A percentile compares a stretch with the other conserved stretches of the same genome.
These are phyloP conservation scores for Cirrhinus mrigala DNA, from an alignment of 2,797 vertebrate genomes.

Conservation along the genomic window DNA sequence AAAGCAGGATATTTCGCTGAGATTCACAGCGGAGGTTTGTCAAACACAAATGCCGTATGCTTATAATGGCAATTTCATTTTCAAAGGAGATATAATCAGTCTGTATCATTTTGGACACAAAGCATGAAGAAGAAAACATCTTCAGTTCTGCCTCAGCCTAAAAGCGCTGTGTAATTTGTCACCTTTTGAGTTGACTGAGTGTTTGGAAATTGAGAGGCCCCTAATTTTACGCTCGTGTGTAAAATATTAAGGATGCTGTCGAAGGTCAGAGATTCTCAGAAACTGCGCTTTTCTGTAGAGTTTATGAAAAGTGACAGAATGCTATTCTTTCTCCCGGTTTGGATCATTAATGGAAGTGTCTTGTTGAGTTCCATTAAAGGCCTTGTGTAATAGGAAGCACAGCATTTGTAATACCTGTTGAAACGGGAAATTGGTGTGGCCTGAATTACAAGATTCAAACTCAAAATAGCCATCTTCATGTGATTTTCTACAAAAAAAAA, in stretches of 20 bases:
- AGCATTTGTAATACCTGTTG: background rate
- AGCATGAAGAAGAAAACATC: conserved; percentile 40
- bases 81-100: conserved; percentile 51
- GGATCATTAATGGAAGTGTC: conserved; percentile 7
- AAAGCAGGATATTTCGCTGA: conserved; percentile 42
- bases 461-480: background rate
- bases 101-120: conserved; percentile 46
- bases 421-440: background rate
- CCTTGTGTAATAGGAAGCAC: background rate
- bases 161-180: conserved; percentile 38
- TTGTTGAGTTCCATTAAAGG: conserved; percentile 6
- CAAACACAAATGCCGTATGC: conserved; percentile 37
- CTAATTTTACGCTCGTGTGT: conserved; percentile 21
- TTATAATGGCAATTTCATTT: conserved; percentile 51
- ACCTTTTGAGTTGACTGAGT: conserved; percentile 40
- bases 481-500: background rate
- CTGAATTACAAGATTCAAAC: background rate
- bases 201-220: conserved; percentile 36
- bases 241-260: conserved; percentile 19
- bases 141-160: conserved; percentile 32
- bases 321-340: conserved; percentile 1
- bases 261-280: conserved; percentile 11
- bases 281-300: background rate
- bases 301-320: conserved; percentile 12
- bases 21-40: conserved; percentile 42